A percentile compares a stretch with the other conserved stretches of the same genome.
These are phyloP conservation scores for Dasyornis broadbenti DNA, from an alignment of 2,113 vertebrate species.

Conservation along the genomic window DNA sequence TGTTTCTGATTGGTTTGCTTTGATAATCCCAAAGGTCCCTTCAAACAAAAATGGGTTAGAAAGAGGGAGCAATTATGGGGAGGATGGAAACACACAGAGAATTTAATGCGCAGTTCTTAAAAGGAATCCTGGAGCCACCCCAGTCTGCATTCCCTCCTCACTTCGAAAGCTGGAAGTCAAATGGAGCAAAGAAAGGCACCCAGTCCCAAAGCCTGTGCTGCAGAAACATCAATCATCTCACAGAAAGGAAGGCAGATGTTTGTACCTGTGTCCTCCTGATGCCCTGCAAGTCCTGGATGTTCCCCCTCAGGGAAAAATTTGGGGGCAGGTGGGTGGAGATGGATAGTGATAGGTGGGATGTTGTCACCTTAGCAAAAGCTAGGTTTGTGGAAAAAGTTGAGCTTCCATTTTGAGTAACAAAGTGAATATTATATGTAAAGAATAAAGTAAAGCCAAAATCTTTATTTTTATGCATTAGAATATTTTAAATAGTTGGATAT, in stretches of 20 bases:
- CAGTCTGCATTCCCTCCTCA: neutral
- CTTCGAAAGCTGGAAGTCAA: slow-evolving; percentile 56
- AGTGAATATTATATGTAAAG: slow-evolving; percentile 78
- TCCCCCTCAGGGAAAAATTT: neutral
- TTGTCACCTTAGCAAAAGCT: slow-evolving; percentile 55
- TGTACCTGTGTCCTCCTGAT: slow-evolving; percentile 12
- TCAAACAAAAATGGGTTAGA: slow-evolving; percentile 30
- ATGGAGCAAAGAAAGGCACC: slow-evolving; percentile 13
- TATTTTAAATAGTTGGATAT: slow-evolving; percentile 99
- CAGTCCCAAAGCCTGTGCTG: slow-evolving; percentile 54
- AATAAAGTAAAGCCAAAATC: slow-evolving; percentile 95
- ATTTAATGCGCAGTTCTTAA: neutral
- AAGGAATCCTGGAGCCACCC: slow-evolving; percentile 5
- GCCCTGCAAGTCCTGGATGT: neutral
- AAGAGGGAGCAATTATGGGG: neutral
- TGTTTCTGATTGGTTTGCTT: slow-evolving; percentile 48
- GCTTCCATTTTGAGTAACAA: slow-evolving; percentile 82
- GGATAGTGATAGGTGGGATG: neutral
- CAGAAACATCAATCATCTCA: slow-evolving; percentile 43
- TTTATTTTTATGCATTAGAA: slow-evolving; percentile 99
- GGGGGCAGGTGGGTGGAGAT: neutral
- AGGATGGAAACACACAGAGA: neutral
- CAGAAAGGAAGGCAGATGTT: slow-evolving; percentile 38
- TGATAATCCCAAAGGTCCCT: slow-evolving; percentile 65
- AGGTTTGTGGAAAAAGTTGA: slow-evolving; percentile 71